These are phyloP conservation scores for Oligia latruncula DNA, from an alignment of 2,888 invertebrate species.

Conservation along the genomic window DNA sequence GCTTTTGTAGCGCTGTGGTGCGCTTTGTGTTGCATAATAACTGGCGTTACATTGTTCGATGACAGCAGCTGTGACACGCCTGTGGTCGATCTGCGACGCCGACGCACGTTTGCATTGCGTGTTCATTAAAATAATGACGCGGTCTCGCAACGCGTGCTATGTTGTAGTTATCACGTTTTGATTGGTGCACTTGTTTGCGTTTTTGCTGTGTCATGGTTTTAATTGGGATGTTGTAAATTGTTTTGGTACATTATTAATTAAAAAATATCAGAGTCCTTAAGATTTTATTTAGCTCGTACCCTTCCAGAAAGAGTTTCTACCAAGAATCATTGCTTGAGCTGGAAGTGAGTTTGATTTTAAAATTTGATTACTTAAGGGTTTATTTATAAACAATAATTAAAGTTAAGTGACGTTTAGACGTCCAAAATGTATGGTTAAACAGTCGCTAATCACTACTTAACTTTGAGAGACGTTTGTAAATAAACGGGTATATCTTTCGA, in stretches of 20 bases:
- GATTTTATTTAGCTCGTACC: background rate
- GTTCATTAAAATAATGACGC: slow-evolving; percentile 76
- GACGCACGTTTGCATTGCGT: slow-evolving; percentile 52
- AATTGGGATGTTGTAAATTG: background rate
- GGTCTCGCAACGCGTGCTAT: slow-evolving; percentile 30
- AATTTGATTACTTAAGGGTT: background rate
- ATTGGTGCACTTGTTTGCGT: slow-evolving; percentile 33
- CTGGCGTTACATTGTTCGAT: slow-evolving; percentile 79
- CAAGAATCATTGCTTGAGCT: background rate
- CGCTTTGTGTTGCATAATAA: slow-evolving; percentile 83
- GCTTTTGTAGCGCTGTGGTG: slow-evolving; percentile 78
- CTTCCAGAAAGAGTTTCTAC: background rate
- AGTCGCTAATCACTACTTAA: no score
- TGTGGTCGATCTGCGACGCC: slow-evolving; percentile 67
- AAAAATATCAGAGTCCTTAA: background rate
- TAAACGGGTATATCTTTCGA: background rate
- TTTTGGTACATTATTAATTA: background rate
- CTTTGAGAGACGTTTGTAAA: no score
- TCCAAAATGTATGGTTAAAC: no score
- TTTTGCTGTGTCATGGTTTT: slow-evolving; percentile 15
- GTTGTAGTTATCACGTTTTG: slow-evolving; percentile 8
- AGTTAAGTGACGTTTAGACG: no score
- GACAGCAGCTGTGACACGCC: slow-evolving; percentile 62
- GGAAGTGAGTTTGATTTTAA: background rate
- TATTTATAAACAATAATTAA: no score